phyloP scores from a whole-genome alignment of 1,140 invertebrate species.

The Plectrocnemia conspersa region DNA sequence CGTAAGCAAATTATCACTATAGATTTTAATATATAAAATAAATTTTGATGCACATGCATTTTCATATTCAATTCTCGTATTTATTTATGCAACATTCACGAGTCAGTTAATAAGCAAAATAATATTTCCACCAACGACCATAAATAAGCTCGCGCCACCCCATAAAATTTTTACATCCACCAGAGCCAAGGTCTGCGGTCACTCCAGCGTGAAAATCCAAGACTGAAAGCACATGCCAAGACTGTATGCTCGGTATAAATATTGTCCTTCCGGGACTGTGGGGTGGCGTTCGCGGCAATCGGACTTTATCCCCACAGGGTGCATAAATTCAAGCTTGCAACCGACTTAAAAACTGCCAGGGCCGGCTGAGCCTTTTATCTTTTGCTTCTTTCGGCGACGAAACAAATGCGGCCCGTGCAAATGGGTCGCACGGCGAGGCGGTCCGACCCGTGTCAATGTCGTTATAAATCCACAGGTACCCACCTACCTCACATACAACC shows the following conservation, averaged over 20 bases:
- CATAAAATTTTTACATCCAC: too few species aligned
- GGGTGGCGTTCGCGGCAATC: slow-evolving; percentile 5
- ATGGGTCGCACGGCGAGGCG: background rate
- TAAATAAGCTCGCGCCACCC: too few species aligned
- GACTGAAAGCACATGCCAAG: slow-evolving; percentile 2
- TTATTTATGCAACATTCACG: too few species aligned
- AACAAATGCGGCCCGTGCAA: too few species aligned
- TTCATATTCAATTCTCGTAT: too few species aligned
- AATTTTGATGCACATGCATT: too few species aligned
- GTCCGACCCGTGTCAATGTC: slow-evolving; percentile 26
- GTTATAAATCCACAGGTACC: slow-evolving; percentile 19
- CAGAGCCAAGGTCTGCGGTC: too few species aligned
- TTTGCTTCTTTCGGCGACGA: slow-evolving; percentile 15
- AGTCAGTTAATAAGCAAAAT: too few species aligned
- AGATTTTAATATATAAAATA: too few species aligned
- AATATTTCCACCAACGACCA: too few species aligned
- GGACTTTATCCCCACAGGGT: background rate
- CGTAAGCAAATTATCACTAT: too few species aligned
- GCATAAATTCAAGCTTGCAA: slow-evolving; percentile 20
- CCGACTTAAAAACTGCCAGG: slow-evolving; percentile 29
- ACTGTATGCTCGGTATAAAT: slow-evolving; percentile 22
- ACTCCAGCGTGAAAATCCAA: slow-evolving; percentile 26
- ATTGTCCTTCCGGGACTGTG: slow-evolving; percentile 28
- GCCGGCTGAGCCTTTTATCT: slow-evolving; percentile 26
- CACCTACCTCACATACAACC: too few species aligned